Percentiles rank a stretch among this genome's conserved stretches.
phyloP scores from a whole-genome alignment of 2,888 invertebrate species.

The Eulithis prunata region DNA sequence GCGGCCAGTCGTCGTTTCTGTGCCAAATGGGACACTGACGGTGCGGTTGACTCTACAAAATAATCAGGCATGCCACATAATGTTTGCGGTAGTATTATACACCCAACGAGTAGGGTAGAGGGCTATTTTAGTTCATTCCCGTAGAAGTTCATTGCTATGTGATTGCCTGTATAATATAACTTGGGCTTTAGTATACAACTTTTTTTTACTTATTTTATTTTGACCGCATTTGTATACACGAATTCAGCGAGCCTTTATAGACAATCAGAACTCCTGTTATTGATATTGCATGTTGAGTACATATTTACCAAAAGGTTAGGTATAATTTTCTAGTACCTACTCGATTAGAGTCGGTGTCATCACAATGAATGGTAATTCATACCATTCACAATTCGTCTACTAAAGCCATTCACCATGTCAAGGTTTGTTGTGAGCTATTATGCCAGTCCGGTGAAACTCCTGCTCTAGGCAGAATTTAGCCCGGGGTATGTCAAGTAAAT shows the following conservation, averaged over 20 bases:
- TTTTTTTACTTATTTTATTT: no score
- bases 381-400: conserved; percentile 31
- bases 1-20: background rate
- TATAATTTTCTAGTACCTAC: conserved; percentile 9
- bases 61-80: conserved; percentile 14
- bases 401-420: conserved; percentile 31
- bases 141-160: conserved; percentile 8
- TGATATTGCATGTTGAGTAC: background rate
- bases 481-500: background rate
- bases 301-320: background rate
- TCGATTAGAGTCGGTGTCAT: conserved; percentile 21
- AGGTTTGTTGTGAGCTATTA: conserved; percentile 32
- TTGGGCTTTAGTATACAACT: background rate
- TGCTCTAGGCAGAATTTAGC: background rate
- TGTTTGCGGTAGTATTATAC: conserved; percentile 14
- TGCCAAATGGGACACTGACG: conserved; percentile 12
- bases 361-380: conserved; percentile 30
- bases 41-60: conserved; percentile 8
- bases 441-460: conserved; percentile 19
- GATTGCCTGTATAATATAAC: background rate
- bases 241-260: background rate
- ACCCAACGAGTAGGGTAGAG: background rate
- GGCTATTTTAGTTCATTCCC: conserved; percentile 6
- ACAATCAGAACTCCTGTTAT: conserved; percentile 4
- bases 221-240: background rate